Percentiles rank a stretch among this genome's conserved stretches.
phyloP scores from a whole-genome alignment of 1,140 invertebrate species.

The Eupristina koningsbergeri region DNA sequence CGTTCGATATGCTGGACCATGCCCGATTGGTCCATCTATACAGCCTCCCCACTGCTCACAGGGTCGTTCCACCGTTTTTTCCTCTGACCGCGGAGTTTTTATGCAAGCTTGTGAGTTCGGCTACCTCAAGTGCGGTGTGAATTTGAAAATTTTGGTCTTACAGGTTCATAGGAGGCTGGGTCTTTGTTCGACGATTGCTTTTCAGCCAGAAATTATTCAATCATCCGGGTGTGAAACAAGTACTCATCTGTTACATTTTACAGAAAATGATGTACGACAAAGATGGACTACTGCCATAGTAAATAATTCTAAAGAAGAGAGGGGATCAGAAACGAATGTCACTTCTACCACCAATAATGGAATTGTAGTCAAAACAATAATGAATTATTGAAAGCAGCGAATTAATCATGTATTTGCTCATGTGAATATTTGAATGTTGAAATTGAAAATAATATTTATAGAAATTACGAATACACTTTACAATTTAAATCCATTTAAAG shows the following conservation, averaged over 20 bases:
- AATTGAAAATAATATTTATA: neutral
- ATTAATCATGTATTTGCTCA: neutral
- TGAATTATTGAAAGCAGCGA: neutral
- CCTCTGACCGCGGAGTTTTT: neutral
- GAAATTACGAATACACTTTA: neutral
- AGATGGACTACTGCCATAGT: neutral
- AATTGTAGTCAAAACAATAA: neutral
- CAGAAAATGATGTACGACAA: neutral
- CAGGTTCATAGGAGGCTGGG: neutral
- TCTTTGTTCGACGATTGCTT: slow-evolving; percentile 14
- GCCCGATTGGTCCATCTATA: slow-evolving; percentile 62
- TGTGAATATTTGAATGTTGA: neutral
- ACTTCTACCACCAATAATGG: neutral
- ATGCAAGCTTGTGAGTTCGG: neutral
- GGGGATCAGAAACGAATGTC: neutral
- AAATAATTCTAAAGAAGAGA: too few species aligned
- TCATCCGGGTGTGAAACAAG: too few species aligned
- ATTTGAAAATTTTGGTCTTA: slow-evolving; percentile 35
- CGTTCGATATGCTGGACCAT: slow-evolving; percentile 67
- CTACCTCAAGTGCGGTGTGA: slow-evolving; percentile 31
- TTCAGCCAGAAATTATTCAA: neutral
- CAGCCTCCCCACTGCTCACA: slow-evolving; percentile 19
- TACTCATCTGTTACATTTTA: too few species aligned
- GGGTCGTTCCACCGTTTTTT: neutral
- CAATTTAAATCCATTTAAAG: neutral